Evolutionary conservation across 2,797 vertebrate species (phyloP).

Genomic region (Anabacerthia variegaticeps): DNA sequence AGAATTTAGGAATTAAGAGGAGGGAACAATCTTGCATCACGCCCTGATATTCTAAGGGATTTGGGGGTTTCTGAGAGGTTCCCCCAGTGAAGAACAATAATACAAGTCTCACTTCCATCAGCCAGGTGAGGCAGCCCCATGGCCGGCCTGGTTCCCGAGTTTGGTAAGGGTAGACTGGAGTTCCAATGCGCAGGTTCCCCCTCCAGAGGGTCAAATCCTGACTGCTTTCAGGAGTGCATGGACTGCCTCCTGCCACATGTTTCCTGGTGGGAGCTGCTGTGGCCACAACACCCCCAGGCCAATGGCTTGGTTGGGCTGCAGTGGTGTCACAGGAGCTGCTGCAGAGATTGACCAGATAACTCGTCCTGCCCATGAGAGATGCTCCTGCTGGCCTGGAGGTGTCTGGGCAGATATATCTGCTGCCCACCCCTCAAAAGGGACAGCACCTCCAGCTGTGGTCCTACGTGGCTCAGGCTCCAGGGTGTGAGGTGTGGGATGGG

Average conservation of each 20-base stretch:
- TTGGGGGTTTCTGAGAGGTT: background rate
- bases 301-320: background rate
- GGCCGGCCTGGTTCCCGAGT: background rate
- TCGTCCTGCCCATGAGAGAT: background rate
- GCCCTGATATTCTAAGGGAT: background rate
- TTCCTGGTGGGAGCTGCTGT: background rate
- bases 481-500: background rate
- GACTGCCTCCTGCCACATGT: background rate
- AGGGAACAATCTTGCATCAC: background rate
- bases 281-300: background rate
- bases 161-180: background rate
- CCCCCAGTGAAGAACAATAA: background rate
- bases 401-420: background rate
- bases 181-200: background rate
- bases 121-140: background rate
- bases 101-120: background rate
- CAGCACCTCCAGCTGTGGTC: background rate
- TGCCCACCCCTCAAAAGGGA: background rate
- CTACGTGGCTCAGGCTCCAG: background rate
- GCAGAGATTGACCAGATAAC: background rate
- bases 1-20: background rate
- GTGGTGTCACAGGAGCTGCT: background rate
- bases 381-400: background rate
- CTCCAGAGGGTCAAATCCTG: background rate
- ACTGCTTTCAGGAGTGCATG: fast-evolving